Conservation (phyloP, 1,140 invertebrate genomes). For the Brevipalpus yothersi region DNA sequence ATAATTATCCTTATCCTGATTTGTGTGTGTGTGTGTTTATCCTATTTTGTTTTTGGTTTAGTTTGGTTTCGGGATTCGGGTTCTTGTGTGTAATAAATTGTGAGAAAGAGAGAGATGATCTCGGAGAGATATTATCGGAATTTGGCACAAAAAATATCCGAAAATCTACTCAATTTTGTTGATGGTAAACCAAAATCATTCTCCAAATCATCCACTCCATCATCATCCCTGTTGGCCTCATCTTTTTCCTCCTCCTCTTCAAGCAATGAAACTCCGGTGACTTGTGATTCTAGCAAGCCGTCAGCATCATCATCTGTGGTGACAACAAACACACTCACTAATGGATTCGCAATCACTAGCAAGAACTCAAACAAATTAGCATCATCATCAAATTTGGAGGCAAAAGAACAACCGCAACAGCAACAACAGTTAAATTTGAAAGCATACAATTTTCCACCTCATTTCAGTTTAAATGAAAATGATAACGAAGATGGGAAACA, state of each 20-base stretch:
- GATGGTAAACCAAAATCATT: constrained; percentile 26
- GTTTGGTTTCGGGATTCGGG: too few relatives aligned
- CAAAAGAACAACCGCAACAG: neutral
- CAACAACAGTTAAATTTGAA: neutral
- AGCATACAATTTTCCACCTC: constrained; percentile 13
- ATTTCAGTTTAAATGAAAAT: constrained; percentile 1
- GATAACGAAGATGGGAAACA: neutral
- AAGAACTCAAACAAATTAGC: neutral
- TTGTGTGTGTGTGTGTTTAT: too few relatives aligned
- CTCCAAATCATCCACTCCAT: neutral
- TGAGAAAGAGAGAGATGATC: too few relatives aligned
- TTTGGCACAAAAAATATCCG: constrained; percentile 32
- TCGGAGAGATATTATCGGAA: constrained; percentile 26
- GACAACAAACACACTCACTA: neutral
- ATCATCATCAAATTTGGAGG: neutral
- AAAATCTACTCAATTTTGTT: constrained; percentile 33
- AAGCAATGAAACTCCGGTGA: neutral
- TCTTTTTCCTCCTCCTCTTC: neutral
- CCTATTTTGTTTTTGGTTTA: too few relatives aligned
- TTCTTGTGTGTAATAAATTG: too few relatives aligned
- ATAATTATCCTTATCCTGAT: too few relatives aligned
- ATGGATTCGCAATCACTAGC: neutral
- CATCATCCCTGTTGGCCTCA: neutral
- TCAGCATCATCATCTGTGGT: neutral
- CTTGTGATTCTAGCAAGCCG: neutral